Evolutionary conservation across 2,113 vertebrate species (phyloP).

Genomic region (Python bivittatus): DNA sequence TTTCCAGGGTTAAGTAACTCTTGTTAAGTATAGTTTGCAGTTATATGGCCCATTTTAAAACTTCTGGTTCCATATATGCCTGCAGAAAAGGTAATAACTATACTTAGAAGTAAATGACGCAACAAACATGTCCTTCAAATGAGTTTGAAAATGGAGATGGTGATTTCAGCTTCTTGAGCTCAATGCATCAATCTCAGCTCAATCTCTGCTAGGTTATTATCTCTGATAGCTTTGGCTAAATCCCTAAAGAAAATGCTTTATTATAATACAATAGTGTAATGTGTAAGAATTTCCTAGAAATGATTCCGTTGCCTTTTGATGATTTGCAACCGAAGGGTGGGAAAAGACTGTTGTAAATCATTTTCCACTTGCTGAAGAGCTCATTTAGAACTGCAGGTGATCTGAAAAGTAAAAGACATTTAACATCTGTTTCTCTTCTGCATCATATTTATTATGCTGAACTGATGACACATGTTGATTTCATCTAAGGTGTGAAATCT

Average conservation of each 20-base stretch:
- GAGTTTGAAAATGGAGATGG: conserved; percentile 43
- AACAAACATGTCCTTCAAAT: conserved; percentile 23
- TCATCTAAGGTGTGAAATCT: background rate
- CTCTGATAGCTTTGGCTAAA: conserved; percentile 10
- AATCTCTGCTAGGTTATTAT: conserved; percentile 23
- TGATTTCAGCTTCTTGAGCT: conserved; percentile 31
- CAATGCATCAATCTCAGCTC: background rate
- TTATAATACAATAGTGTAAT: background rate
- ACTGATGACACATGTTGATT: background rate
- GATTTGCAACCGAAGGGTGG: conserved; percentile 14
- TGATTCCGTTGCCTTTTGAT: conserved; percentile 30
- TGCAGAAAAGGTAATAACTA: conserved; percentile 45
- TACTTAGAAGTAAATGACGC: conserved; percentile 42
- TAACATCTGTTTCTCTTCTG: conserved; percentile 2
- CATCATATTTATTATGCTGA: background rate
- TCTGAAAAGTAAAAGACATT: conserved; percentile 4
- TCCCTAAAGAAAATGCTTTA: conserved; percentile 21
- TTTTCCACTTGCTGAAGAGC: conserved; percentile 4
- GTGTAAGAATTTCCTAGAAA: conserved; percentile 2
- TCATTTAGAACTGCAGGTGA: background rate
- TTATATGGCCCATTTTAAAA: conserved; percentile 37
- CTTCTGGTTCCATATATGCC: conserved; percentile 42
- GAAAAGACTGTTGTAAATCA: background rate
- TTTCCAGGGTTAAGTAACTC: conserved; percentile 32
- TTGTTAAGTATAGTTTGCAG: conserved; percentile 10